Base-by-base conservation (phyloP, 2,113 vertebrate species). In the Sardina pilchardus region DNA sequence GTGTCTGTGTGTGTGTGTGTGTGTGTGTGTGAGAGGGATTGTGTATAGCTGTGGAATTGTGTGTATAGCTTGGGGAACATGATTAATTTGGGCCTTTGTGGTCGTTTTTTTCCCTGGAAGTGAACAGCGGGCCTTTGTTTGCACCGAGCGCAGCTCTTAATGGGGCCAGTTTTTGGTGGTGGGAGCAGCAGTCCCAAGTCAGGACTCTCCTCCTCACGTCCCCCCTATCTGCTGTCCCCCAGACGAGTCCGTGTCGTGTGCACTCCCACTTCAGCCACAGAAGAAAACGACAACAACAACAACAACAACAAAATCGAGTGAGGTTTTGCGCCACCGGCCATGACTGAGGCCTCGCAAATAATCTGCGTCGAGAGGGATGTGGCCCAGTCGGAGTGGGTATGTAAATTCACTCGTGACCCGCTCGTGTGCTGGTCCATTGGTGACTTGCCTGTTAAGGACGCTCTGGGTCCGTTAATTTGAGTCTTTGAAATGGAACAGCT, bases 81-180 rank as follows among this genome's bases (percentile, higher is more conserved):
- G 63, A 71, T 78, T 78, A 78, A 78, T 78, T 78, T 78, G 71
- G 10, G 26, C 36, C 71, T 78, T 78, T 78, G 71, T 78, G 34
- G 71, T 71, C 88, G 85, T 63, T 63, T 78, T 63, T 63, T 78
- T 36, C 71, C 71, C 26, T 78, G 26, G 71, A 36, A 78, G 71
- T 78, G 71, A 78, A 36, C 26, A 34, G 63, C 30, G 24, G 39
- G 26, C 14, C 2, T 78, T 34, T 78, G 71, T 78, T 36, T 16
- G 12, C 12, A 17, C 4, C 10, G 71, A 36, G 17, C 30, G 2
- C 12, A 12, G 30, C 4, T 16, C 14, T 17, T 34, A 78, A 78
- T 36, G 71, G 71, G n/a, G 63, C 63, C 63, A 30, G 26, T n/a
- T n/a, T 71, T 3, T n/a, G n/a, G n/a, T n/a, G n/a, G n/a, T n/a